Base-by-base conservation (phyloP, 2,113 vertebrate genomes). In the Cryptotis parvus region DNA sequence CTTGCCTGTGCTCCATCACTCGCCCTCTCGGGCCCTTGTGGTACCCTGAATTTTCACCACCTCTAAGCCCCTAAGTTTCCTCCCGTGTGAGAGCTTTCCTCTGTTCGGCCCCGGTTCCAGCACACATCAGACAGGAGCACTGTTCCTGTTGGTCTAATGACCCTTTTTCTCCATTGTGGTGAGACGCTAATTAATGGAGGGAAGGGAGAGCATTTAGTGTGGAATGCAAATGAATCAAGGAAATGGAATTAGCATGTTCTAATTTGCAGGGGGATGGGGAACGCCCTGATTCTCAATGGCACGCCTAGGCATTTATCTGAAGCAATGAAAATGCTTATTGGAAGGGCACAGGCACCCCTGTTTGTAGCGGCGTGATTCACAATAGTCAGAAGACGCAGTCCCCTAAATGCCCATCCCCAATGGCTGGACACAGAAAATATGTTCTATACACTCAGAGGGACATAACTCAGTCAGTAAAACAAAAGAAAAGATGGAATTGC, bases 191-290 rank as follows among this genome's bases (percentile, higher is more conserved):
- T 61, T 79, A 68, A 63, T 58, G 2, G 20, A 86, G 69, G 26
- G 33, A 77, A 65, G 26, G 24, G 26, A 58, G 89, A 81, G 39
- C n/a, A 35, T 31, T 76, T 79, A 35, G 33, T 45, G 24, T 20
- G 68, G 52, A 79, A 91, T 39, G 66, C 27, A 58, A 90, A 52
- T 55, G 73, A 77, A 73, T 75, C 70, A 84, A 68, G 9, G 16
- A 77, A 52, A 45, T 31, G 12, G 61, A 87, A 94, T 66, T 75
- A 87, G 72, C 82, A 87, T 86, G 90, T 68, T 26, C 68, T n/a
- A 27, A 55, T 79, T 72, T 39, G 33, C 61, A 31, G 45, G 45
- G 45, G 45, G 14, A 49, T 7, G 18, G 16, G 24, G 24, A 58
- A 58, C 55, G 18, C 55, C 24, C 55, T 58, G 55, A 58, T 58